A percentile compares a stretch with the other conserved stretches of the same genome.
Conservation (phyloP, 2,888 invertebrate species). For the Dasysyrphus tricinctus region DNA sequence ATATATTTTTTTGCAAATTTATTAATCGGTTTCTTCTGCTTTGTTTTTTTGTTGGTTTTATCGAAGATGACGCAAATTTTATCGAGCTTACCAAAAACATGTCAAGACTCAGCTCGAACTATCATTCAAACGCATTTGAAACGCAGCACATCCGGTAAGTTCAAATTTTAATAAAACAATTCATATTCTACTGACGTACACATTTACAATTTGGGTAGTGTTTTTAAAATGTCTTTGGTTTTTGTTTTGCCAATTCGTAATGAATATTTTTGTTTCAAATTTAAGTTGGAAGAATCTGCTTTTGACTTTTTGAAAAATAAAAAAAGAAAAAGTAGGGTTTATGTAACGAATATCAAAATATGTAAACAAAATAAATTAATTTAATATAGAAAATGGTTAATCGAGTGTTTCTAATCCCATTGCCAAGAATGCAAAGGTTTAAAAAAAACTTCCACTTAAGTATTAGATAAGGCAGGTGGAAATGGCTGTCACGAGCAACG, state of each 20-base stretch:
- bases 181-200: conserved; percentile 35
- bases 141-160: conserved; percentile 85
- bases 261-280: conserved; percentile 20
- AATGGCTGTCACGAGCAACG: too few relatives aligned
- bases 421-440: too few relatives aligned
- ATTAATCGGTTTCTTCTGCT: neutral
- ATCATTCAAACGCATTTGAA: conserved; percentile 90
- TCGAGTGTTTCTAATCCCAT: too few relatives aligned
- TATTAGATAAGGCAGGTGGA: too few relatives aligned
- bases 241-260: conserved; percentile 39
- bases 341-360: too few relatives aligned
- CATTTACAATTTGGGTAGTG: conserved; percentile 56
- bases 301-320: conserved; percentile 1
- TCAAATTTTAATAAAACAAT: neutral
- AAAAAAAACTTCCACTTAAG: too few relatives aligned
- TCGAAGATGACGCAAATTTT: conserved; percentile 91
- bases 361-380: too few relatives aligned
- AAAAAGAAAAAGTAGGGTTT: neutral
- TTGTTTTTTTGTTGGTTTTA: conserved; percentile 79
- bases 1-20: neutral
- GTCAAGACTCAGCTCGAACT: conserved; percentile 89
- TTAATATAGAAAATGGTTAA: too few relatives aligned
- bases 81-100: conserved; percentile 88
- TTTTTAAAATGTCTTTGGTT: conserved; percentile 34
- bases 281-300: conserved; percentile 38